Base-by-base conservation (phyloP, 2,888 invertebrate species). In the Mongoloraphidia duomilia region DNA sequence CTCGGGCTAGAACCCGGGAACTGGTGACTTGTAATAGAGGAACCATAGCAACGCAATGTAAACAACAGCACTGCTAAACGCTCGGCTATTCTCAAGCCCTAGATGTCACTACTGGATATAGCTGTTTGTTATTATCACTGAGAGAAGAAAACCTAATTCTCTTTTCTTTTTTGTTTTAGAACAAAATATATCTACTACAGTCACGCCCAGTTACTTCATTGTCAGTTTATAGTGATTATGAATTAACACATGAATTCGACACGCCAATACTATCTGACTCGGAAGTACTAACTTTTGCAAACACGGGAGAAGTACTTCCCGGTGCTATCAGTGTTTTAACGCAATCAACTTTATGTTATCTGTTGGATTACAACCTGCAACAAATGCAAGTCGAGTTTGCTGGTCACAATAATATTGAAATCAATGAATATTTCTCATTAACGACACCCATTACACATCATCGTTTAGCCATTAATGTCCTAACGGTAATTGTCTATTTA, bases 161-260 rank as follows among this genome's bases (percentile, higher is more conserved):
- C 26, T 26, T 26, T 26, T 26, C 49, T 47, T 42, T 49, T 49
- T 36, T 45, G n/a, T 63, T 67, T 46, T 60, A 77, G 75, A 68
- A 70, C n/a, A 66, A 68, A 9, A 66, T 84, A 51, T 81, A 73
- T 61, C 61, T 85, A 10, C 66, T 85, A n/a, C 84, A 90, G 77
- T 81, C 84, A 2, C 75, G 89, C 8, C 84, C 87, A 1, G 79
- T 90, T 46, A 88, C 88, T 0, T 79, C 82, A 0, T 60, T 84
- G 34, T 79, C 82, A 55, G 65, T 73, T 1, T 88, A 87, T 78
- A 79, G 79, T 0, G 83, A 88, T 49, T 84, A 82, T 57, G 90
- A 91, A 58, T 62, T 91, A 34, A 66, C 77, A 5, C 88, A 88
- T 59, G 91, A 92, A 65, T 69, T 84, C 58, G 89, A 90, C 63